Evolutionary conservation across 2,888 invertebrate species (phyloP).

Genomic region (Seira sanloemensis): DNA sequence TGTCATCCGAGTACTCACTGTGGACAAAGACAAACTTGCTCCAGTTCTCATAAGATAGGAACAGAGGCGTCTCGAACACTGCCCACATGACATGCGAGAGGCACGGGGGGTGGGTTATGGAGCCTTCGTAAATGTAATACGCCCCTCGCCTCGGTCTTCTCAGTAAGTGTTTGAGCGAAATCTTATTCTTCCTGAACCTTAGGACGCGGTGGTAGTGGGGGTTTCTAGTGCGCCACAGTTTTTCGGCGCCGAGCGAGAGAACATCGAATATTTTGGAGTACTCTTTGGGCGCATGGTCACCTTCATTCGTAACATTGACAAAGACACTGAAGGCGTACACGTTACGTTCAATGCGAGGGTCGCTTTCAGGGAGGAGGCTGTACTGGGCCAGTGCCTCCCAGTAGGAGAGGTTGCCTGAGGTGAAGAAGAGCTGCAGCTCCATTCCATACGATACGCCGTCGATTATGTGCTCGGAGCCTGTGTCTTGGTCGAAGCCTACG

Average conservation of each 20-base stretch:
- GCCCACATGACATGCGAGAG: neutral
- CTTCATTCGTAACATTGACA: slow-evolving; percentile 16
- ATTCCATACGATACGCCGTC: slow-evolving; percentile 24
- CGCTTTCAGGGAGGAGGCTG: neutral
- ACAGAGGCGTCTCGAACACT: neutral
- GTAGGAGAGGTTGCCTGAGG: slow-evolving; percentile 3
- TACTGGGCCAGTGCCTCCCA: slow-evolving; percentile 32
- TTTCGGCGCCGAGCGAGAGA: slow-evolving; percentile 24
- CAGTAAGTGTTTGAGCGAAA: neutral
- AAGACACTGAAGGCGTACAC: slow-evolving; percentile 32
- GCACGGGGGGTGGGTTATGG: slow-evolving; percentile 8
- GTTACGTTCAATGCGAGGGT: neutral
- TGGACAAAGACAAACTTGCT: neutral
- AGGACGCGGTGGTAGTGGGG: neutral
- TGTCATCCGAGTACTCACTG: neutral
- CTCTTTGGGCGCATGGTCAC: neutral
- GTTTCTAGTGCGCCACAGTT: slow-evolving; percentile 28
- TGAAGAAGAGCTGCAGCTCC: slow-evolving; percentile 37
- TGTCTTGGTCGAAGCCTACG: neutral
- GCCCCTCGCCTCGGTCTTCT: neutral
- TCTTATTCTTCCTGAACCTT: neutral
- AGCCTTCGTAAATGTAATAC: slow-evolving; percentile 1
- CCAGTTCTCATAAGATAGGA: neutral
- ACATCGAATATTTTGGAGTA: slow-evolving; percentile 13
- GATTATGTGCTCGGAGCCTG: slow-evolving; percentile 29